Evolutionary conservation across 2,113 vertebrate genomes (phyloP).

Genomic region (Cavia aperea): DNA sequence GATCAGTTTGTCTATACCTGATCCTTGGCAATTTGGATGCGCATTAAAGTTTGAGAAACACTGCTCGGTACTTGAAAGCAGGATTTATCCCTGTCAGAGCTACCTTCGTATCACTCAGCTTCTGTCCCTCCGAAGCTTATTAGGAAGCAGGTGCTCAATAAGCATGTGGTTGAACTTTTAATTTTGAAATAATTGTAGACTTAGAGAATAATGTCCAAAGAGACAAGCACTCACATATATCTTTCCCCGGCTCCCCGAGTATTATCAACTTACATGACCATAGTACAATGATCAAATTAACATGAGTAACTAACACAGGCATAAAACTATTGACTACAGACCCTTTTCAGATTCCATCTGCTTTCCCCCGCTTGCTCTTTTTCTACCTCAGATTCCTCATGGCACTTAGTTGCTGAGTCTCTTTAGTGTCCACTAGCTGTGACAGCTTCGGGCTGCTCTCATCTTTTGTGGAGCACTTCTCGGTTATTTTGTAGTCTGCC

Average conservation of each 20-base stretch:
- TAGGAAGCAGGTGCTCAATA: neutral
- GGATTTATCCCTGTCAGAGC: neutral
- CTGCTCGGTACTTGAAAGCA: neutral
- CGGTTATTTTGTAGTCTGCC: neutral
- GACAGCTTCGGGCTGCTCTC: neutral
- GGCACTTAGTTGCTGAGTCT: neutral
- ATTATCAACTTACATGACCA: neutral
- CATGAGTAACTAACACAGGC: neutral
- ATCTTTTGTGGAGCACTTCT: neutral
- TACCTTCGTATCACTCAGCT: neutral
- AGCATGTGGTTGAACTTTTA: neutral
- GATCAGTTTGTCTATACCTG: neutral
- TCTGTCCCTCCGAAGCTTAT: neutral
- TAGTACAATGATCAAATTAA: neutral
- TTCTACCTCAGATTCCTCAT: neutral
- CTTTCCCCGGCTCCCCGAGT: neutral
- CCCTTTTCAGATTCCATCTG: neutral
- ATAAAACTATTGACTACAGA: neutral
- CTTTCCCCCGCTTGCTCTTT: neutral
- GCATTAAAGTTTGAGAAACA: neutral
- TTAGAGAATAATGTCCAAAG: neutral
- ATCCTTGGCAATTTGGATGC: neutral
- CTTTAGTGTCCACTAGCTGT: neutral
- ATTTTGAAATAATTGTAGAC: constrained; percentile 9
- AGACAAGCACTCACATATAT: neutral